Evolutionary conservation across 37 sponge, comb jelly and placozoan genomes (phyloP).

Genomic region (Hormiphora californensis): DNA sequence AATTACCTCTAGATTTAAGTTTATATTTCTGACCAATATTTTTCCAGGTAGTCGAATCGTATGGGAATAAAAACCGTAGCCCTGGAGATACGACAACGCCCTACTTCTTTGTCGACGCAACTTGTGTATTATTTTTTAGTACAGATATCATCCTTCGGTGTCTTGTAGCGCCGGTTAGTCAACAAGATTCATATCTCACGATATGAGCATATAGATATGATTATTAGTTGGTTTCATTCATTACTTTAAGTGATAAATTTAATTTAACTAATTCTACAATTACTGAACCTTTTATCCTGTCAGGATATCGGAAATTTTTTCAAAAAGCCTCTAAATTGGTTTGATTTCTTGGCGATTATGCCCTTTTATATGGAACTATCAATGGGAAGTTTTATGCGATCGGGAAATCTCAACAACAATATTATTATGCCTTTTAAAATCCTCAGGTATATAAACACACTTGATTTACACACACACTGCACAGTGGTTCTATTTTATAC

Average conservation of each 20-base stretch:
- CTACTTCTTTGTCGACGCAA: slow-evolving; percentile 30
- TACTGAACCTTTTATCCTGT: neutral
- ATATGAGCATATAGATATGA: neutral
- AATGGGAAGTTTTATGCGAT: slow-evolving; percentile 29
- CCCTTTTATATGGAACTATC: slow-evolving; percentile 40
- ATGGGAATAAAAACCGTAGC: slow-evolving; percentile 44
- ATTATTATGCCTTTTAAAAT: slow-evolving; percentile 53
- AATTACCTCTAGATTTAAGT: too few relatives aligned
- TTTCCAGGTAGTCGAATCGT: slow-evolving; percentile 51
- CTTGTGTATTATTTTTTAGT: neutral
- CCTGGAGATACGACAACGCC: slow-evolving; percentile 39
- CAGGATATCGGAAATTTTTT: slow-evolving; percentile 37
- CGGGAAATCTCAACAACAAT: slow-evolving; percentile 47
- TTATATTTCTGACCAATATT: too few relatives aligned
- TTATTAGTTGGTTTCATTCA: neutral
- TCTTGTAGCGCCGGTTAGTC: slow-evolving; percentile 28
- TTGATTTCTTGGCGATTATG: slow-evolving; percentile 52
- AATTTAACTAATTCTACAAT: too few relatives aligned
- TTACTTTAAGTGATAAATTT: too few relatives aligned
- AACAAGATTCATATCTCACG: neutral
- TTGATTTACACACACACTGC: too few relatives aligned
- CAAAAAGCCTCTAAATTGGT: slow-evolving; percentile 49
- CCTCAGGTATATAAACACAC: neutral
- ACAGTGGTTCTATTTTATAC: too few relatives aligned
- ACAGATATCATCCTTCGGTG: slow-evolving; percentile 2